Evolutionary conservation across 64 coral and sea anemone genomes (phyloP), one percentile per base, ranked within the genome.

Genomic region (Dendronephthya gigantea): DNA sequence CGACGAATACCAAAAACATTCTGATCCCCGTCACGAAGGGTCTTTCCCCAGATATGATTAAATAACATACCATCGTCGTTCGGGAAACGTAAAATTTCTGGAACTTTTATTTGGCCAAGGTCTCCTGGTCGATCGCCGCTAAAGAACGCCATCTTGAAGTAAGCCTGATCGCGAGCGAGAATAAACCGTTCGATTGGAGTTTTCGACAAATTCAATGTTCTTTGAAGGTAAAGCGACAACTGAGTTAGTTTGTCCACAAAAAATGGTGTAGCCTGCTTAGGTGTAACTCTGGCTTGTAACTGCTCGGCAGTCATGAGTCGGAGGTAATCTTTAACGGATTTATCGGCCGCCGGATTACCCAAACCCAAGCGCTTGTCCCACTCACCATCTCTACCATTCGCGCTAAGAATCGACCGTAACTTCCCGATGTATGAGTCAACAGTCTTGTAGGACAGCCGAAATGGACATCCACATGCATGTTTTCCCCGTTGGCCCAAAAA

Each of bases 181-280:
- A 74, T 1, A 28, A 30, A 74, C 14, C 32, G n/a, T 1, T 74
- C 68, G 30, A 58, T 51, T 56, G 55, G 1, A 16, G 48, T n/a
- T 43, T 2, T 28, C 28, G 48, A n/a, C n/a, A n/a, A n/a, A n/a
- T n/a, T n/a, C n/a, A n/a, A n/a, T n/a, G n/a, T n/a, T n/a, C n/a
- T n/a, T n/a, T n/a, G n/a, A n/a, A n/a, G n/a, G n/a, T 86, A 32
- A 35, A 2, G 23, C 2, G 2, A n/a, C 12, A 86, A 35, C 35
- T 90, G 59, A 9, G 23, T 6, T 16, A 85, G 31, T 58, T 90
- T 90, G 31, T 90, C 83, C 0, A 85, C 83, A 35, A 90, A 85
- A 35, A 90, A 85, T 1, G 83, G 68, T 8, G 47, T 84, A 0
- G 83, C 89, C 30, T 85, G 89, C 38, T 90, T 90, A 1, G 89